Percentiles rank a stretch among this genome's conserved stretches.
These are phyloP conservation scores for Pteropus rufus DNA, from an alignment of 2,797 vertebrate genomes.

Conservation along the genomic window DNA sequence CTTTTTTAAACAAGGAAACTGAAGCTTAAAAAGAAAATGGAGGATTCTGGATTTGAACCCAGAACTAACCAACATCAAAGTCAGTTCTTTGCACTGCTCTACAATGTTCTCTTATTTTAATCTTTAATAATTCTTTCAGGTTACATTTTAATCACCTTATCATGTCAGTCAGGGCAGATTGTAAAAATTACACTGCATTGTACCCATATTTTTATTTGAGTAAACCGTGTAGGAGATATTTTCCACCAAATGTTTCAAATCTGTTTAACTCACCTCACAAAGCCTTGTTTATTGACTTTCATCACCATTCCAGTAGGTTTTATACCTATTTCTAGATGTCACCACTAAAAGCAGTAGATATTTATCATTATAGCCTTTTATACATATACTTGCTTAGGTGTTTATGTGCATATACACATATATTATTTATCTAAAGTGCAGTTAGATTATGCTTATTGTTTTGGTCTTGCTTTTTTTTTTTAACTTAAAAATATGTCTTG, in stretches of 20 bases:
- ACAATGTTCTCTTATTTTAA: neutral
- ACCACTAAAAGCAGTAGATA: neutral
- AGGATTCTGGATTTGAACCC: neutral
- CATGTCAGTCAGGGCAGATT: neutral
- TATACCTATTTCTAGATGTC: neutral
- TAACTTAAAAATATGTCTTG: neutral
- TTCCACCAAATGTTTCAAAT: neutral
- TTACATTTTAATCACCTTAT: neutral
- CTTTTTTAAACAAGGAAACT: neutral
- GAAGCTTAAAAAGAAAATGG: neutral
- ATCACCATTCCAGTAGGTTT: neutral
- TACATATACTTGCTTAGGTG: neutral
- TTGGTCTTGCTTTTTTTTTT: neutral
- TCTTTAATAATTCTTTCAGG: neutral
- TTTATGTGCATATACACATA: neutral
- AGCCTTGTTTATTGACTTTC: conserved; percentile 1
- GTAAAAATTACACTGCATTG: neutral
- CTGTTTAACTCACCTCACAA: neutral
- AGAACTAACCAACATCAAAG: neutral
- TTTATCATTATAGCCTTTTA: neutral
- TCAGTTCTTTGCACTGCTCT: neutral
- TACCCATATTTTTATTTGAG: neutral
- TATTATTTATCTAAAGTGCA: neutral
- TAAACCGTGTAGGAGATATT: neutral
- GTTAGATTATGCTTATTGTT: neutral